These are phyloP conservation scores for Centropus unirufus DNA, from an alignment of 2,113 vertebrate species.

Conservation along the genomic window DNA sequence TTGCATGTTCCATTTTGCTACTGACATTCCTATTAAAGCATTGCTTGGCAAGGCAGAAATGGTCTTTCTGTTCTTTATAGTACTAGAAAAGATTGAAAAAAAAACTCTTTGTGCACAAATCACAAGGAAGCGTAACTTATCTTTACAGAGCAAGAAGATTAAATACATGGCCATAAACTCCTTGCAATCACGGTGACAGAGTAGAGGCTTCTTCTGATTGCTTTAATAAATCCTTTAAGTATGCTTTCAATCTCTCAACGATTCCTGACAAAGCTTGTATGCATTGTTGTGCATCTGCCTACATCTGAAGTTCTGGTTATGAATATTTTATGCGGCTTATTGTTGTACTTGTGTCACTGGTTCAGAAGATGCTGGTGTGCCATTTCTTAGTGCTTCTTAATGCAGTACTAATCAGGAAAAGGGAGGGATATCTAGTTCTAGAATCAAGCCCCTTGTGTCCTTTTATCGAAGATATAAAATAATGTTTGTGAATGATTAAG, in stretches of 20 bases:
- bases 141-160: conserved; percentile 72
- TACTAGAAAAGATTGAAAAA: conserved; percentile 68
- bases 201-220: conserved; percentile 62
- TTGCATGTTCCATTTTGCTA: conserved; percentile 60
- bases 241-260: conserved; percentile 66
- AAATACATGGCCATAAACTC: conserved; percentile 73
- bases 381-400: conserved; percentile 56
- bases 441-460: conserved; percentile 62
- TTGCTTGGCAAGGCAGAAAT: conserved; percentile 61
- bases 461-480: conserved; percentile 63
- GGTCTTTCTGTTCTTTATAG: conserved; percentile 35
- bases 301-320: conserved; percentile 62
- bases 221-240: conserved; percentile 81
- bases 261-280: conserved; percentile 73
- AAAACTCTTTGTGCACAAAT: conserved; percentile 73
- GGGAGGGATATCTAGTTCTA: conserved; percentile 17
- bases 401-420: conserved; percentile 42
- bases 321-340: conserved; percentile 76
- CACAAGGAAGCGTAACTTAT: conserved; percentile 71
- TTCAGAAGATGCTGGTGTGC: conserved; percentile 8
- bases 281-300: conserved; percentile 71
- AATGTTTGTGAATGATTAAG: conserved; percentile 70
- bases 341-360: conserved; percentile 29
- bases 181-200: conserved; percentile 72
- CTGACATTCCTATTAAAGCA: conserved; percentile 68